A percentile compares a stretch with the other conserved stretches of the same genome.
These are phyloP conservation scores for Drosophila leonis DNA, from an alignment of 2,888 invertebrate genomes.

Conservation along the genomic window DNA sequence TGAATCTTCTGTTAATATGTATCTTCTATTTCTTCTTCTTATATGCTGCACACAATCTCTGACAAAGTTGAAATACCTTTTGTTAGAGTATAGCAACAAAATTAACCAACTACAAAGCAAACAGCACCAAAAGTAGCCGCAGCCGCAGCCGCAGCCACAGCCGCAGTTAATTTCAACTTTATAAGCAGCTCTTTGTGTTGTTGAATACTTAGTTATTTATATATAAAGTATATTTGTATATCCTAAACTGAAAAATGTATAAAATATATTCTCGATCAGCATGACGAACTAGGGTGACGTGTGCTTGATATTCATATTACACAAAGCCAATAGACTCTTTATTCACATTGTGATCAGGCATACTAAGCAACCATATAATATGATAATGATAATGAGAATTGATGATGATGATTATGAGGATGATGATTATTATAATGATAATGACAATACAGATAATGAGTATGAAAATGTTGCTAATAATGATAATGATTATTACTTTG, in stretches of 20 bases:
- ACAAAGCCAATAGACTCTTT: not conserved
- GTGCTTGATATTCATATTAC: not conserved
- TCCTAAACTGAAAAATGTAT: not conserved
- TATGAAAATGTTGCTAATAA: not conserved
- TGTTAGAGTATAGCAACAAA: not conserved
- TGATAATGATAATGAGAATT: not conserved
- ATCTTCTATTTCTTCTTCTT: not conserved
- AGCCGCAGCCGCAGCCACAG: constrained; percentile 2
- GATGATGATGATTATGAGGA: too few relatives aligned
- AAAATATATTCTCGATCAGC: not conserved
- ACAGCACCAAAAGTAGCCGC: constrained; percentile 25
- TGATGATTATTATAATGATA: not conserved
- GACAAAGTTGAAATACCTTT: too few relatives aligned
- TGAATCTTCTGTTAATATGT: not conserved
- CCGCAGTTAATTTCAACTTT: constrained; percentile 49
- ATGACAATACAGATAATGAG: not conserved
- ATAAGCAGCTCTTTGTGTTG: constrained; percentile 35
- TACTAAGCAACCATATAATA: not conserved
- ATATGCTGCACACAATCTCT: too few relatives aligned
- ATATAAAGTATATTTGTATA: not conserved
- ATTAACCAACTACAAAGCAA: constrained; percentile 3
- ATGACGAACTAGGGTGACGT: not conserved
- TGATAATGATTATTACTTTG: not conserved
- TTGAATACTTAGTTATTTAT: not conserved
- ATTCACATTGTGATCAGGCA: not conserved